Conservation (phyloP, 2,113 vertebrate species). For the Myiopsitta monachus region DNA sequence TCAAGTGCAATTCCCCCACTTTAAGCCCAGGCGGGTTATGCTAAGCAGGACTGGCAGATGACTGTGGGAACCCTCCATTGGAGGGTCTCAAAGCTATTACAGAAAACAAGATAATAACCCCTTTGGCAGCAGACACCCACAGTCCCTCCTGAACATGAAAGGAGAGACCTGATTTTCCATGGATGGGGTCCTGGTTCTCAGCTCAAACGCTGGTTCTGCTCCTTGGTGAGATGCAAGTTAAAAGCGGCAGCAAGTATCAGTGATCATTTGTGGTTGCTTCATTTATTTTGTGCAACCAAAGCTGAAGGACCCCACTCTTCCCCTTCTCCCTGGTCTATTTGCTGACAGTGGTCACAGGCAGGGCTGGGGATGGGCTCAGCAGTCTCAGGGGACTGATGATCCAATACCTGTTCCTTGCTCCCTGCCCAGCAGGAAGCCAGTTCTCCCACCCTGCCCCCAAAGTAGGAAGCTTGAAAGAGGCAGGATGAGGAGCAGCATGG, state of each 20-base stretch:
- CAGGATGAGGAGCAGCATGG: background rate
- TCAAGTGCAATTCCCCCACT: background rate
- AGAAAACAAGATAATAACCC: background rate
- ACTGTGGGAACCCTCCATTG: accelerated
- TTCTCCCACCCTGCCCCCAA: background rate
- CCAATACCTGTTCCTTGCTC: background rate
- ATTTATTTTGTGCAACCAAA: background rate
- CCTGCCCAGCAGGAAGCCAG: background rate
- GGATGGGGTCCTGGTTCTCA: background rate
- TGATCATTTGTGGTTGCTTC: accelerated
- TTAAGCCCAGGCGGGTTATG: accelerated
- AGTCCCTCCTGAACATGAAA: accelerated
- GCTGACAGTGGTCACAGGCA: background rate
- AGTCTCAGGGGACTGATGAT: background rate
- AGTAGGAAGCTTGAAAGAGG: background rate
- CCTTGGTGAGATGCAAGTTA: accelerated
- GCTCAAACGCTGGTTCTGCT: background rate
- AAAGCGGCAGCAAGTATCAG: accelerated
- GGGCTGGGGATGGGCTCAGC: background rate
- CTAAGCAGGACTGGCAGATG: background rate
- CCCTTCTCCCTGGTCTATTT: background rate
- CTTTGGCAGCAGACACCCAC: background rate
- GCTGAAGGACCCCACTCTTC: background rate
- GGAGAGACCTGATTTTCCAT: background rate
- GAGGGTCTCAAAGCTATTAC: background rate